Base-by-base conservation (phyloP, 2,797 vertebrate species). In the Sciaenops ocellatus region DNA sequence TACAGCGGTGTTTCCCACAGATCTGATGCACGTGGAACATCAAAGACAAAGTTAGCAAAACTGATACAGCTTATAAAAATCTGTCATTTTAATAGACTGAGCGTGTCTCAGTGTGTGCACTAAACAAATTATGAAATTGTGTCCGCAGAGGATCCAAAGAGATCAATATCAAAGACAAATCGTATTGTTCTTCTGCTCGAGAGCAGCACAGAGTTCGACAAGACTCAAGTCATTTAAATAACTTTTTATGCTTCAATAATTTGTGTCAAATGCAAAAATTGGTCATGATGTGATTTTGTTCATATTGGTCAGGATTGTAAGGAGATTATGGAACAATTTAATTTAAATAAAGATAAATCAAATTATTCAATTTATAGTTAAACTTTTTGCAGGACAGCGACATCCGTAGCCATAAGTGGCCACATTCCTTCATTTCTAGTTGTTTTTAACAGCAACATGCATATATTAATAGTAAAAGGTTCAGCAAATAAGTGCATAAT, bases 51-150 rank as follows among this genome's bases (percentile, higher is more conserved):
- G 8, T 38, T 6, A 70, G 5, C 54, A 11, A 63, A 61, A 77
- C 54, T 46, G 44, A 82, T 73, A 76, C 68, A 51, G 76, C 68
- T 83, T 83, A 78, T 51, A 55, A 83, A 46, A 83, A 46, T 55
- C 51, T 17, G 41, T 71, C 55, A 28, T 47, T 78, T 47, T 26
- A 44, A 60, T 28, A 51, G 34, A 57, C 28, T 42, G 22, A 62
- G 17, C 46, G 1, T n/a, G 10, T 69, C n/a, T 20, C 20, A 6
- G 41, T 42, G 69, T 56, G 51, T 12, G 44, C 28, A 22, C 42
- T 18, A 57, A 72, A 77, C 47, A 57, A 52, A 66, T 56, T 1
- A 60, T 57, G 61, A 48, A 41, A 6, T 13, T 6, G n/a, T 24
- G 24, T 52, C 57, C 67, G 57, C 54, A 34, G 30, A 41, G 38